These are phyloP conservation scores for Tamandua tetradactyla DNA, from an alignment of 2,797 vertebrate genomes.

Conservation along the genomic window DNA sequence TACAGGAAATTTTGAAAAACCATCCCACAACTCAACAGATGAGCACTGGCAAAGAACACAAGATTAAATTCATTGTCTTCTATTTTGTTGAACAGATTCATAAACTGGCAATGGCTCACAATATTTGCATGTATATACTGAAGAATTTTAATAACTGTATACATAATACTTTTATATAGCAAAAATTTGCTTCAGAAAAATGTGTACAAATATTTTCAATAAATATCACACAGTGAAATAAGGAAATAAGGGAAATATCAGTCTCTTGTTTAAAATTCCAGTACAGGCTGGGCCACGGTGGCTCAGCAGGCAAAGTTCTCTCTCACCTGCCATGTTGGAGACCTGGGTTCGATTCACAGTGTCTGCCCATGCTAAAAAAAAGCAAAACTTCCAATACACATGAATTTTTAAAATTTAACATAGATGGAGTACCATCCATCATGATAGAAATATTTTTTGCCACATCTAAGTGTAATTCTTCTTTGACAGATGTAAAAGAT, in stretches of 20 bases:
- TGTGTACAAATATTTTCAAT: not conserved
- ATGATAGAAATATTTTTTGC: not conserved
- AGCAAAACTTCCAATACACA: too few species aligned
- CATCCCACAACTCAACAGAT: not conserved
- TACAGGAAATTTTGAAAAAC: not conserved
- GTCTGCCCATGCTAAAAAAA: too few species aligned
- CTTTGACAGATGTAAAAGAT: not conserved
- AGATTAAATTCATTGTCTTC: not conserved
- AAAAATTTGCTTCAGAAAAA: not conserved
- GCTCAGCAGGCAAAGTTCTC: too few species aligned
- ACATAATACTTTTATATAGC: not conserved
- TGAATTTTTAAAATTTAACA: not conserved
- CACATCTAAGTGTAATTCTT: not conserved
- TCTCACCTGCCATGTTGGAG: too few species aligned
- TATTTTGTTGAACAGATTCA: not conserved
- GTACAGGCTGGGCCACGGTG: too few species aligned
- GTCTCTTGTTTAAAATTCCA: not conserved
- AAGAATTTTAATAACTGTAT: not conserved
- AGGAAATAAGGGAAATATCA: not conserved
- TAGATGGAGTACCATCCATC: not conserved
- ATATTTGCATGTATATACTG: not conserved
- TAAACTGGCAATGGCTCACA: not conserved
- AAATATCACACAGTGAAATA: not conserved
- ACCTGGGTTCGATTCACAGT: too few species aligned
- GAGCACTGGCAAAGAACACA: not conserved